phyloP scores from a whole-genome alignment of 1,140 invertebrate species.

The Lepidurus apus region DNA sequence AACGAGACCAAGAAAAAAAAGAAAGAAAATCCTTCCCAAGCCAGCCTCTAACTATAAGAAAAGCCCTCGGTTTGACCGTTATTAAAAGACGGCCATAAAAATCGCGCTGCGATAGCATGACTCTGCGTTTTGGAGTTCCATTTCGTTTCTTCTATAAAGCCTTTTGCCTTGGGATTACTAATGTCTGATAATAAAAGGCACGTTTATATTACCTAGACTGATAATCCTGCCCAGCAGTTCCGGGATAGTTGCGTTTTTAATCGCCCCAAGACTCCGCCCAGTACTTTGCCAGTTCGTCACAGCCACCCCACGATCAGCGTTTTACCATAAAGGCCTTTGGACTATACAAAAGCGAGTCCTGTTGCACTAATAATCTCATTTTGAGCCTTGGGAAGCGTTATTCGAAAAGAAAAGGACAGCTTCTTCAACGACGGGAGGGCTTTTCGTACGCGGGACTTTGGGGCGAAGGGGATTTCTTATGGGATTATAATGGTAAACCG shows the following conservation, averaged over 20 bases:
- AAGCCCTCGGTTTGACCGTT: background rate
- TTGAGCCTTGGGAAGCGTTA: background rate
- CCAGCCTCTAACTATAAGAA: background rate
- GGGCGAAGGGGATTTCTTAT: no score
- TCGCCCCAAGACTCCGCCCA: background rate
- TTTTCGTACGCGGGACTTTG: no score
- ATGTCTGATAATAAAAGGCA: conserved; percentile 15
- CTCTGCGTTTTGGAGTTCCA: conserved; percentile 1
- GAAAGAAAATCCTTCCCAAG: background rate
- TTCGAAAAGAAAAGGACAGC: no score
- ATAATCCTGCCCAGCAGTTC: background rate
- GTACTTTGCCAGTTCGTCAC: background rate
- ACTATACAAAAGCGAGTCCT: background rate
- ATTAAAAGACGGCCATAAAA: conserved; percentile 10
- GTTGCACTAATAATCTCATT: background rate
- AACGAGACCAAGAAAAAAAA: background rate
- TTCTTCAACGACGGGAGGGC: no score
- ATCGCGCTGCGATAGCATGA: conserved; percentile 17
- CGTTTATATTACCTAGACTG: background rate
- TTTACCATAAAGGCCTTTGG: background rate
- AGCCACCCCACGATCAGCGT: background rate
- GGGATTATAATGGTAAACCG: no score
- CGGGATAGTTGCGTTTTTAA: background rate
- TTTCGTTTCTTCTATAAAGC: background rate
- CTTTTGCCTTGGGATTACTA: conserved; percentile 11